phyloP scores from a whole-genome alignment of 2,113 vertebrate genomes.

The Dicaeum eximium region DNA sequence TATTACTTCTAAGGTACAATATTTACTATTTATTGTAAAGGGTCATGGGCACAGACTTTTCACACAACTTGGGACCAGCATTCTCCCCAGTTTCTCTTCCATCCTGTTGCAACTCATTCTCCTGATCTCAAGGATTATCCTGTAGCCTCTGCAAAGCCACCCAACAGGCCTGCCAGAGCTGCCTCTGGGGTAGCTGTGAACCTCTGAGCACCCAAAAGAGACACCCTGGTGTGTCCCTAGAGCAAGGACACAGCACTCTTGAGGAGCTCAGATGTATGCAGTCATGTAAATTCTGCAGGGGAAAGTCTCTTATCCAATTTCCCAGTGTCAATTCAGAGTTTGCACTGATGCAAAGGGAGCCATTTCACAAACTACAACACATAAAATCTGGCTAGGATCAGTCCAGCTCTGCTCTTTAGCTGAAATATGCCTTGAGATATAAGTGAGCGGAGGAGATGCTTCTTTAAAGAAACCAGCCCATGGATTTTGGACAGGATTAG shows the following conservation, averaged over 20 bases:
- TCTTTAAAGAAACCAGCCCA: background rate
- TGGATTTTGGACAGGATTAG: constrained; percentile 19
- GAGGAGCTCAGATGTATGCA: background rate
- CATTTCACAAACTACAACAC: background rate
- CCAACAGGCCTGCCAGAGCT: background rate
- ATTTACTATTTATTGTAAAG: background rate
- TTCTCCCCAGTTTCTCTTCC: background rate
- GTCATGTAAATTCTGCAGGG: background rate
- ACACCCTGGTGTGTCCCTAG: background rate
- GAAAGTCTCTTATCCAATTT: background rate
- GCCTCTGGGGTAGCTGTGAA: background rate
- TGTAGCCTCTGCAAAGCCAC: background rate
- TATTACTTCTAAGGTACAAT: background rate
- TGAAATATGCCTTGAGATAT: constrained; percentile 3
- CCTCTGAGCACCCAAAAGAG: background rate
- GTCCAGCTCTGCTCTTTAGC: background rate
- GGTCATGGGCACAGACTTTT: background rate
- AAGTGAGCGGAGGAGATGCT: background rate
- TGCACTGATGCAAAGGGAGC: constrained; percentile 35
- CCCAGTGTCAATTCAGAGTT: background rate
- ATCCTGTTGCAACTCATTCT: background rate
- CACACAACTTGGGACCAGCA: too few relatives aligned
- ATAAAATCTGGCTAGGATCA: background rate
- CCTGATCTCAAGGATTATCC: background rate
- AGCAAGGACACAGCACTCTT: background rate